Base-by-base conservation (phyloP, 1,140 invertebrate genomes). In the Bombus huntii region DNA sequence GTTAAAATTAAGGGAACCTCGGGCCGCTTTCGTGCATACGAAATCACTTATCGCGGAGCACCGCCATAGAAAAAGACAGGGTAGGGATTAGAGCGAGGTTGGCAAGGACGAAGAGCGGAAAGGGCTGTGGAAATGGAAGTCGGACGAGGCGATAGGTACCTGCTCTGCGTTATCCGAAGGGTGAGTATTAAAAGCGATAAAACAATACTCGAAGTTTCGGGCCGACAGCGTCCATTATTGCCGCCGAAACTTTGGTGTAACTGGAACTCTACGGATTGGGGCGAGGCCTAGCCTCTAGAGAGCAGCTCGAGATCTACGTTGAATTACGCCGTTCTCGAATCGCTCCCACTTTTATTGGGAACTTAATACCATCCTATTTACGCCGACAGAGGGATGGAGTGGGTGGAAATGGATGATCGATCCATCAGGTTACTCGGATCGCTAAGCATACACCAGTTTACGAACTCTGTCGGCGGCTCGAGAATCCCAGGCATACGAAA, bases 151-250 rank as follows among this genome's bases (percentile, higher is more conserved):
- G 66, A 68, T 42, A 28, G 76, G 70, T 73, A 70, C 47, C 68
- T 66, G 42, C 59, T 72, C 68, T 15, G 39, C 76, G n/a, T 84
- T 84, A 84, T 66, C 53, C 25, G 42, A n/a, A 31, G 76, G 65
- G 65, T 22, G 53, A 70, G 86, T 75, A 81, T 89, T 88, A 85
- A 87, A 88, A 77, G 82, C 87, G 88, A 88, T 90, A 86, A 91
- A 91, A 92, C 89, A 91, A 90, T 91, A 85, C 71, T 83, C 86
- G 18, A 90, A 92, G 87, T 89, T 91, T 90, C 83, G 75, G 59
- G 78, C 34, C 81, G 31, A 74, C 83, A 77, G 73, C 83, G 87
- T 89, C 86, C 89, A 86, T 92, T 91, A 91, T 90, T 88, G 88
- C 86, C 70, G 72, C 66, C 82, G 34, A 88, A 91, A 92, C 73